Conservation (phyloP, 2,113 vertebrate species). For the Pampusana beccarii region DNA sequence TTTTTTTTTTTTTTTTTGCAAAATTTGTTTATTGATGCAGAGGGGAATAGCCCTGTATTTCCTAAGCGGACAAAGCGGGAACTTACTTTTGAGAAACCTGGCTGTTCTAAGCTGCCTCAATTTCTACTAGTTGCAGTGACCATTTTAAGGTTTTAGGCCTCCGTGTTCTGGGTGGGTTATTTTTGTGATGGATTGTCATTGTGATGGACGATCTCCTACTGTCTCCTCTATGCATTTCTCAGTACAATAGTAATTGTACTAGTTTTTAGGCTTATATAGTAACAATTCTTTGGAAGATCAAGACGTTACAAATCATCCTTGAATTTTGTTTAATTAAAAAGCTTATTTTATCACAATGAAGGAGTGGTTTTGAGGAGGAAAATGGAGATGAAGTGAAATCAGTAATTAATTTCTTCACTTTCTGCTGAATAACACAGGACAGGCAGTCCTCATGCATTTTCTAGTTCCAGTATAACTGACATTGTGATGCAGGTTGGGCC, state of each 20-base stretch:
- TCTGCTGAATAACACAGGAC: background rate
- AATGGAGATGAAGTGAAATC: background rate
- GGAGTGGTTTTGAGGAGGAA: background rate
- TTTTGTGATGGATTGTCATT: slow-evolving; percentile 48
- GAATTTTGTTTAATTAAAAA: background rate
- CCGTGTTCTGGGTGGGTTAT: slow-evolving; percentile 31
- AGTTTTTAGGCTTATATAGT: background rate
- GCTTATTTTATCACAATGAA: background rate
- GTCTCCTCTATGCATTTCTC: background rate
- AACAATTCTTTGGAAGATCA: background rate
- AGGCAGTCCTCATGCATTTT: background rate
- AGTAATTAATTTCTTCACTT: background rate
- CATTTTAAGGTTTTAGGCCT: slow-evolving; percentile 25
- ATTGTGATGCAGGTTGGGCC: background rate
- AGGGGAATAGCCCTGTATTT: background rate
- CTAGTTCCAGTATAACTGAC: background rate
- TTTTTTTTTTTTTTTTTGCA: background rate
- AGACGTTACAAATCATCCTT: background rate
- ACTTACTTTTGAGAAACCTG: background rate
- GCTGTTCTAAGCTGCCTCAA: background rate
- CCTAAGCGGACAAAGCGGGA: background rate
- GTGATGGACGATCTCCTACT: slow-evolving; percentile 5
- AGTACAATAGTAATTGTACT: background rate
- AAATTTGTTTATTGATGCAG: slow-evolving; percentile 10
- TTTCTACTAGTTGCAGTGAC: background rate